These are phyloP conservation scores for Enoplosus armatus DNA, from an alignment of 2,797 vertebrate genomes.

Conservation along the genomic window DNA sequence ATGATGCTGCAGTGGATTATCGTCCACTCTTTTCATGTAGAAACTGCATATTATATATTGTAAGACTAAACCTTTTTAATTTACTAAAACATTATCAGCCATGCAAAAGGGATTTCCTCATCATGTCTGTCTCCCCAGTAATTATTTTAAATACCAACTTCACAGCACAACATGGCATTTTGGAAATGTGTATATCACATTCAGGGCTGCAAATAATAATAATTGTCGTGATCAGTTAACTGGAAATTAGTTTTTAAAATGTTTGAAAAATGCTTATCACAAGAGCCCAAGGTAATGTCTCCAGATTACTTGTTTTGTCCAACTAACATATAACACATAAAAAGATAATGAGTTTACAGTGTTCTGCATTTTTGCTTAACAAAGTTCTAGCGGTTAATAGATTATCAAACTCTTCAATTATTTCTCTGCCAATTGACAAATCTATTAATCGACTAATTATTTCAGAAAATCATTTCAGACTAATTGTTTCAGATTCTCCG, in stretches of 20 bases:
- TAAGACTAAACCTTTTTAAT: conserved; percentile 23
- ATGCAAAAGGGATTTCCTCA: conserved; percentile 23
- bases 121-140: background rate
- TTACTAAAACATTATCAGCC: conserved; percentile 26
- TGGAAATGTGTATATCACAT: background rate
- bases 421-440: background rate
- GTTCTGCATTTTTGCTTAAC: background rate
- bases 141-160: conserved; percentile 18
- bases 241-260: background rate
- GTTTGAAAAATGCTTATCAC: background rate
- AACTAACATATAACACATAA: background rate
- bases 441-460: background rate
- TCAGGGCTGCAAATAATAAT: background rate
- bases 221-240: background rate
- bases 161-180: background rate
- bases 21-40: background rate
- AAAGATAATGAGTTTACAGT: background rate
- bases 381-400: background rate
- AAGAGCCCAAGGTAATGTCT: too few species aligned
- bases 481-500: background rate
- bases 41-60: background rate
- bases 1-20: conserved; percentile 23
- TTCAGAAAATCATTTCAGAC: background rate
- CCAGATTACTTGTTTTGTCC: background rate
- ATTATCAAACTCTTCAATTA: background rate